Evolutionary conservation across 2,113 vertebrate species (phyloP), one percentile per base, ranked within the genome.

Genomic region (Phoenicopterus ruber): DNA sequence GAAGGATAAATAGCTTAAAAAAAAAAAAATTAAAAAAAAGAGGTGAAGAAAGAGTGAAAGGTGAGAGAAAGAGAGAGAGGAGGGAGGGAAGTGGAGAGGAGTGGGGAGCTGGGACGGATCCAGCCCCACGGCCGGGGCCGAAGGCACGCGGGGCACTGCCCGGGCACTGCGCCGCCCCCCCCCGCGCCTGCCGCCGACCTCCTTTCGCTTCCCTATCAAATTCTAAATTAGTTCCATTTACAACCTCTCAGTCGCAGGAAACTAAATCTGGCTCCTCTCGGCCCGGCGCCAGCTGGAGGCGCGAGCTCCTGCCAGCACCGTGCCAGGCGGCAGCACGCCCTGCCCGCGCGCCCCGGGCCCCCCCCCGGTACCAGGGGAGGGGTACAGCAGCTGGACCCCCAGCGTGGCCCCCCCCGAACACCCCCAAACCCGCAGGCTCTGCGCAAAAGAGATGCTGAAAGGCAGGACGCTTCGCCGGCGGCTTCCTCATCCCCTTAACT

Each of bases 201-300:
- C 97, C 93, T 97, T 98, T 96, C 47, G 25, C 90, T 97, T 98
- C 95, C 93, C 96, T 97, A 96, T 97, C 95, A 84, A 90, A 97
- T 98, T 97, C 97, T 59, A 98, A 98, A 98, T 98, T 98, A 98
- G 98, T 98, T 96, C 96, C 92, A 94, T 98, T 98, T 98, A 97
- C 97, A 97, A 97, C 94, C 97, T 97, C 97, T 95, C 97, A 93
- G 96, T 97, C 97, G 90, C 85, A 97, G 97, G 97, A 95, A 97
- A 97, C 97, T 97, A 98, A 98, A 98, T 98, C 96, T 86, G 97
- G 97, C 96, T 97, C 92, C 73, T 92, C 86, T 63, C 88, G 97
- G 97, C 97, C 95, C 65, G 5, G 78, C 89, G 97, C 97, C 97
- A 97, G 97, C 18, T 29, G 91, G 95, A 86, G 92, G 82, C 77